Evolutionary conservation across 2,113 vertebrate genomes (phyloP).

Genomic region (Neopipo cinnamomea): DNA sequence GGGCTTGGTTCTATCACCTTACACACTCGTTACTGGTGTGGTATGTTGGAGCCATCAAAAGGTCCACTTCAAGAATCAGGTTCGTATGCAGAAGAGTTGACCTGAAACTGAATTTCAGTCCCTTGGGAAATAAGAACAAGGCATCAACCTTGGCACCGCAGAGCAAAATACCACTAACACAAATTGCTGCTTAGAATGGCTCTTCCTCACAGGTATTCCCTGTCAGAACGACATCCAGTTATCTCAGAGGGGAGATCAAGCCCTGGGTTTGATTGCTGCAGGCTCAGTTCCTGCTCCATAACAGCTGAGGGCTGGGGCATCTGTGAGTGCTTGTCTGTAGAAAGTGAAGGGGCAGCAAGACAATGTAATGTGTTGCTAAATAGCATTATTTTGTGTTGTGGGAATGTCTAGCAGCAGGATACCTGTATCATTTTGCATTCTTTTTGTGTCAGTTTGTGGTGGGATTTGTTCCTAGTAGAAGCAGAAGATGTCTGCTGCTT

Average conservation of each 20-base stretch:
- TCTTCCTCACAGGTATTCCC: not conserved
- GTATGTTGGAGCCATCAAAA: not conserved
- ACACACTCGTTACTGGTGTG: not conserved
- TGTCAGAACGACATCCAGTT: not conserved
- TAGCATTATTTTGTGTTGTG: not conserved
- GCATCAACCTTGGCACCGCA: not conserved
- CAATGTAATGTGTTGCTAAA: not conserved
- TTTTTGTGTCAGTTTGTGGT: not conserved
- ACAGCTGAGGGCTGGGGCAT: not conserved
- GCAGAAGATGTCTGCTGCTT: not conserved
- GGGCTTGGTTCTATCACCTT: not conserved
- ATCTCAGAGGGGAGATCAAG: not conserved
- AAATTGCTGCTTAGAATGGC: not conserved
- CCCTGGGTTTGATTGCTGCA: not conserved
- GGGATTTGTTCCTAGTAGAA: not conserved
- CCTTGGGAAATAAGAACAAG: accelerated
- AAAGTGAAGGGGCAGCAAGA: not conserved
- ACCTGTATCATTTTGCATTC: not conserved
- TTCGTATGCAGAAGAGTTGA: not conserved
- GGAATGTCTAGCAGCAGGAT: not conserved
- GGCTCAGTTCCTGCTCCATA: not conserved
- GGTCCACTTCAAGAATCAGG: not conserved
- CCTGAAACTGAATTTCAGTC: not conserved
- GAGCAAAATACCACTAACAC: not conserved
- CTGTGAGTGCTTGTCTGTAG: not conserved